These are phyloP conservation scores for Noctua janthina DNA, from an alignment of 2,888 invertebrate species.

Conservation along the genomic window DNA sequence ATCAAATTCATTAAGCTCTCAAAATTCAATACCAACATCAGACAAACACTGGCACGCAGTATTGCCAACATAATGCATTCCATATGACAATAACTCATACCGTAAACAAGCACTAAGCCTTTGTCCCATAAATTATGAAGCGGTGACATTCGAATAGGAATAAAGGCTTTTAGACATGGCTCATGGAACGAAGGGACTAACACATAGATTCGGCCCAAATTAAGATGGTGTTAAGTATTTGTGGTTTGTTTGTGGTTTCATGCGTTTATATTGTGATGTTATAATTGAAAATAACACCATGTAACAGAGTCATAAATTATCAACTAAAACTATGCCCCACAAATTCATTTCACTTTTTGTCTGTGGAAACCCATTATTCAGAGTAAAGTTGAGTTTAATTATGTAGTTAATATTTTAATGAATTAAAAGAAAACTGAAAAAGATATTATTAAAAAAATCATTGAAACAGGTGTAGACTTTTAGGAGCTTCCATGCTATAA, in stretches of 20 bases:
- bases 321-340: no score
- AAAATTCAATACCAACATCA: conserved; percentile 48
- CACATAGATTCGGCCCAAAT: conserved; percentile 77
- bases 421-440: neutral
- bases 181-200: conserved; percentile 66
- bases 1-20: conserved; percentile 36
- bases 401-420: neutral
- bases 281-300: no score
- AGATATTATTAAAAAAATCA: neutral
- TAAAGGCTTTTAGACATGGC: conserved; percentile 79
- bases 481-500: neutral
- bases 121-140: conserved; percentile 82
- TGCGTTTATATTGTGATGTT: conserved; percentile 17
- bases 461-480: neutral
- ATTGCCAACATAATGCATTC: conserved; percentile 63
- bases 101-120: conserved; percentile 80
- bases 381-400: no score
- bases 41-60: conserved; percentile 34
- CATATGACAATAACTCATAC: conserved; percentile 76
- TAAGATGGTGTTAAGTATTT: conserved; percentile 80
- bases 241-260: conserved; percentile 55
- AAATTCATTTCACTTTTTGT: neutral
- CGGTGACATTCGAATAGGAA: conserved; percentile 81
- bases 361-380: neutral
- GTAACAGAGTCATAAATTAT: no score